Conservation (phyloP, 2,888 invertebrate genomes). For the Drosophila anomelani region DNA sequence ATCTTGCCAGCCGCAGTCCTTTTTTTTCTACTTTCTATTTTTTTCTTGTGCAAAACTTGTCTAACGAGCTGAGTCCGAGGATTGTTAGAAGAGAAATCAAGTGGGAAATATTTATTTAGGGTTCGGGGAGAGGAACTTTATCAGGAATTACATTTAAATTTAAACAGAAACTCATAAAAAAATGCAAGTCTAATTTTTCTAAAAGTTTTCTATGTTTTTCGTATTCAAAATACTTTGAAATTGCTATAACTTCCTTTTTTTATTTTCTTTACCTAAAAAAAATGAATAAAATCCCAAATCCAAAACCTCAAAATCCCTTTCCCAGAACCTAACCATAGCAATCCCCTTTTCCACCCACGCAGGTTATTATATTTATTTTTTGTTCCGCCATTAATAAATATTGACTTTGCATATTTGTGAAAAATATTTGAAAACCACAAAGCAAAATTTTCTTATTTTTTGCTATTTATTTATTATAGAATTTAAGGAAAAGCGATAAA, state of each 20-base stretch:
- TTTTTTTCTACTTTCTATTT: constrained; percentile 37
- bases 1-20: constrained; percentile 55
- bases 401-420: constrained; percentile 66
- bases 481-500: constrained; percentile 38
- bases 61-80: constrained; percentile 63
- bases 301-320: neutral
- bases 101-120: constrained; percentile 1
- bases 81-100: constrained; percentile 6
- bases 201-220: too few relatives aligned
- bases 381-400: constrained; percentile 53
- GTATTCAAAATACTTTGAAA: too few relatives aligned
- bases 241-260: neutral
- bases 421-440: constrained; percentile 58
- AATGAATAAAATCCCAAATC: too few relatives aligned
- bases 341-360: constrained; percentile 12
- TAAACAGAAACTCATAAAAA: too few relatives aligned
- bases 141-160: neutral
- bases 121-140: neutral
- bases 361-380: constrained; percentile 43
- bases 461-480: constrained; percentile 64
- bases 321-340: constrained; percentile 16
- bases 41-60: constrained; percentile 69
- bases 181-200: too few relatives aligned
- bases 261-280: neutral
- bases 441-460: neutral